Evolutionary conservation across 2,113 vertebrate genomes (phyloP), one percentile per base, ranked within the genome.

Genomic region (Proterorhinus semilunaris): DNA sequence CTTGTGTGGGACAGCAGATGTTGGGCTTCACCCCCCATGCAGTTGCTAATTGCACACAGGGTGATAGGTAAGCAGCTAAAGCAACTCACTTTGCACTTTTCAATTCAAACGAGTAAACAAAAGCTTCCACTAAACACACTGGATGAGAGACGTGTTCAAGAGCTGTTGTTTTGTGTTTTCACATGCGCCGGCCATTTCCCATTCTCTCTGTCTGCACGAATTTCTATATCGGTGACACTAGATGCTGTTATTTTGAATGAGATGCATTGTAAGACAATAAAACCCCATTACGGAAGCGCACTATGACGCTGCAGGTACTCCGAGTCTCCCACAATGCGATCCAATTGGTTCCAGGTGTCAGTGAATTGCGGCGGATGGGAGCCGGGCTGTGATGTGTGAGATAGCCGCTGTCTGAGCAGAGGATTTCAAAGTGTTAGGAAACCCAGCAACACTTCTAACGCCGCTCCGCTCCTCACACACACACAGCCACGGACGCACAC

Each of bases 391-490:
- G 85, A 89, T 86, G 81, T 85, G 71, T 81, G 81, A 80, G 88
- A 90, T 87, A 86, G 78, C 76, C 70, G 84, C 79, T 81, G 86
- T 80, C 78, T 87, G 83, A 84, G 80, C 80, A 82, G 82, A 81
- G 88, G 88, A 89, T 91, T 91, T 93, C 86, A 87, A 85, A 88
- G 87, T 85, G 88, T 87, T 79, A 79, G 63, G 77, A 90, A 83
- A 68, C 54, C 61, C 65, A 72, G 79, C 83, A 83, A 88, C 81
- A 88, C 85, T 86, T 86, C 78, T 81, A 85, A 83, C 82, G 83
- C 80, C 75, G 62, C 73, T 65, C 68, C 75, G 55, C 17, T 66
- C 75, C 79, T 72, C 69, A 77, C 75, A 75, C 55, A 68, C 75
- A 75, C 54, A 65, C 72, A 43, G 15, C 42, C 58, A 55, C 63